Base-by-base conservation (phyloP, 2,797 vertebrate genomes). In the Hirundo rustica region DNA sequence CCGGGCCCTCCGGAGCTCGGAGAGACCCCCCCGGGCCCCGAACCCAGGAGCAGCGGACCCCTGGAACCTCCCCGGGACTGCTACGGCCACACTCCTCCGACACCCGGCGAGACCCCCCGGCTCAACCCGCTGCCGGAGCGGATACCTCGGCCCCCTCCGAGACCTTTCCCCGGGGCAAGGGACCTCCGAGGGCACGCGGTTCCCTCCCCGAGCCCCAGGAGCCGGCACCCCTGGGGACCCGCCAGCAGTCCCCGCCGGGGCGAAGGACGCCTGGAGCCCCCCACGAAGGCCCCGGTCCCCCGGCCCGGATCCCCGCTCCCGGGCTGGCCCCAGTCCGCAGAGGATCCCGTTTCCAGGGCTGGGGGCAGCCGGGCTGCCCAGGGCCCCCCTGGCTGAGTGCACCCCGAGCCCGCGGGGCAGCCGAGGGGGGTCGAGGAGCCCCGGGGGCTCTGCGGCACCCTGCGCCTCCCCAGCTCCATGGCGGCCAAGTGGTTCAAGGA, bases 401-500 rank as follows among this genome's bases (percentile, higher is more conserved):
- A 97, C 42, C 97, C 97, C 70, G 98, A 98, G 86, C 65, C 55
- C 36, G 57, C 7, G 58, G 80, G 72, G 57, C 13, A 32, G 68
- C 68, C n/a, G 74, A 21, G 74, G 65, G 72, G 85, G 10, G 30
- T 47, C 44, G 20, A 22, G 67, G 71, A 72, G 50, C 53, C 90
- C 94, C 47, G 29, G 23, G 29, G 45, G 74, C 87, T 32, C 91
- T 89, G 97, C 97, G 95, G 97, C 97, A 87, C 97, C 98, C 92
- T 94, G 97, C 95, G 95, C 97, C 84, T 97, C 29, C 23, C 74
- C 8, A 23, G 30, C 94, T 81, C 82, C 95, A 99, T 99, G 99
- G 99, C 99, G 96, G 99, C 99, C 91, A 99, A 98, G 96, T 99
- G 99, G 99, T 99, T 99, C 97, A 99, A 98, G 97, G 99, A 99